These are phyloP conservation scores for Helicolenus hilgendorfi DNA, from an alignment of 2,797 vertebrate genomes.

Conservation along the genomic window DNA sequence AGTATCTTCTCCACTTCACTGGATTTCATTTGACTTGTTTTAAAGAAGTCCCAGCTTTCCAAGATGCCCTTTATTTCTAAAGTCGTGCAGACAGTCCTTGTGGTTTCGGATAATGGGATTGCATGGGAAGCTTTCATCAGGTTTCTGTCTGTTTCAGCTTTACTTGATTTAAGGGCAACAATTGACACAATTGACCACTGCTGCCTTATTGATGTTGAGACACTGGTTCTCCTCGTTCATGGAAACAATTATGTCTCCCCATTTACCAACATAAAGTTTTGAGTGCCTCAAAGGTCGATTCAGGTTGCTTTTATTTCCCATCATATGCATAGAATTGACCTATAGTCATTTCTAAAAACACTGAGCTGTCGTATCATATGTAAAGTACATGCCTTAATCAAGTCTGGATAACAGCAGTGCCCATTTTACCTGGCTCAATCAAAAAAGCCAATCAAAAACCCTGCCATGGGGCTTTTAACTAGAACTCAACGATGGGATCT, in stretches of 20 bases:
- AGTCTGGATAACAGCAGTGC: neutral
- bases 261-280: neutral
- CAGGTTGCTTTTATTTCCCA: neutral
- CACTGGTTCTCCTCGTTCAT: neutral
- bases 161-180: neutral
- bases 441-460: neutral
- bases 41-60: neutral
- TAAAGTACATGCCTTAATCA: neutral
- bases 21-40: neutral
- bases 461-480: neutral
- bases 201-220: neutral
- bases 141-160: neutral
- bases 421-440: neutral
- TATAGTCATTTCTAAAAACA: neutral
- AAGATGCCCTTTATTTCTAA: neutral
- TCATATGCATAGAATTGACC: neutral
- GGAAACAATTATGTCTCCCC: neutral
- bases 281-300: neutral
- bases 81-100: neutral
- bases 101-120: neutral
- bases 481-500: neutral
- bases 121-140: neutral
- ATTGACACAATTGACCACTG: neutral
- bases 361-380: neutral
- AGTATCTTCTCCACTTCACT: neutral